Conservation (phyloP, 2,888 invertebrate genomes). For the Rugalucina vietnamica region DNA sequence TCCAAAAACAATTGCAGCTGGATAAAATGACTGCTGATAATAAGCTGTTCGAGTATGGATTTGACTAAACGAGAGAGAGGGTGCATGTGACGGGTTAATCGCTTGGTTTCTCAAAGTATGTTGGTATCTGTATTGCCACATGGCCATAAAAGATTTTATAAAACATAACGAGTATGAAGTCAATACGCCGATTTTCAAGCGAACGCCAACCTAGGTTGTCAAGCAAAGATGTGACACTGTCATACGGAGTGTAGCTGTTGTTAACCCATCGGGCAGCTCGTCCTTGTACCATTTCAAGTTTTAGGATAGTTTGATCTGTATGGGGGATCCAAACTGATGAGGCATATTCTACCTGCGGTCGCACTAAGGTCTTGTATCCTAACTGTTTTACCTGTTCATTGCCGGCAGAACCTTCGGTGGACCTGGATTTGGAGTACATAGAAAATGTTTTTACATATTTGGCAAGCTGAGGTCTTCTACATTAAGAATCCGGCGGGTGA, state of each 20-base stretch:
- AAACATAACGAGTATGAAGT: slow-evolving; percentile 6
- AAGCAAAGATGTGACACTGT: neutral
- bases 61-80: neutral
- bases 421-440: too few relatives aligned
- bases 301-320: neutral
- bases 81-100: too few relatives aligned
- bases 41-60: neutral
- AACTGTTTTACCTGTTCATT: neutral
- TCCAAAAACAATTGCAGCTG: too few relatives aligned
- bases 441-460: too few relatives aligned
- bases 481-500: too few relatives aligned
- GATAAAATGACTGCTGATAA: neutral
- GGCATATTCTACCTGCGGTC: neutral
- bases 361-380: neutral
- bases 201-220: slow-evolving; percentile 21
- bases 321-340: too few relatives aligned
- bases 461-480: too few relatives aligned
- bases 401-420: too few relatives aligned
- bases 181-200: slow-evolving; percentile 11
- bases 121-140: neutral
- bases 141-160: slow-evolving; percentile 12
- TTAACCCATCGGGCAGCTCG: neutral
- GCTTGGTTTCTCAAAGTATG: neutral
- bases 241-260: neutral
- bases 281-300: neutral